phyloP scores from a whole-genome alignment of 2,113 vertebrate species.

The Entomyzon cyanotis region DNA sequence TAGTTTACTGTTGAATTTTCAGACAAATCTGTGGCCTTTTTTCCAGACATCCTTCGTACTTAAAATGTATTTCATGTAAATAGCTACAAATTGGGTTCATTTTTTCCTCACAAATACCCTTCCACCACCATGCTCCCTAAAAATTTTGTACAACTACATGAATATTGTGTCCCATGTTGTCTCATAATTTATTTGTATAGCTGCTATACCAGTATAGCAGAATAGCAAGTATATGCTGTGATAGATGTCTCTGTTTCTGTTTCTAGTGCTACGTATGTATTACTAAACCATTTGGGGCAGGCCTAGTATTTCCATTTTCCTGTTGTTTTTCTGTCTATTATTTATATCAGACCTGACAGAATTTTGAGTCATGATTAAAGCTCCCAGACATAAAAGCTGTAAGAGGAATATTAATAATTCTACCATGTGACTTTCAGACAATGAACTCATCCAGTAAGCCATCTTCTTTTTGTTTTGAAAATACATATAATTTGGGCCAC shows the following conservation, averaged over 20 bases:
- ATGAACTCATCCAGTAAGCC: neutral
- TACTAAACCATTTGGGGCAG: neutral
- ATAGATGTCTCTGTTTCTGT: neutral
- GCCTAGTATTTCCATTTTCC: neutral
- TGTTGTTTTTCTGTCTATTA: neutral
- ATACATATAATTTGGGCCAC: neutral
- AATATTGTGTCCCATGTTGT: neutral
- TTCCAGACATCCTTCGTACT: neutral
- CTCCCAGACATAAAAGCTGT: neutral
- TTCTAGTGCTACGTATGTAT: neutral
- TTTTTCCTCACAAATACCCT: neutral
- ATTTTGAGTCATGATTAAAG: neutral
- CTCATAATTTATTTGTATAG: neutral
- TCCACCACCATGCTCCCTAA: neutral
- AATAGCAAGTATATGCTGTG: neutral
- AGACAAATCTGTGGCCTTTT: neutral
- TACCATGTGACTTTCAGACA: neutral
- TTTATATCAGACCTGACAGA: neutral
- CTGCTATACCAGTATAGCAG: neutral
- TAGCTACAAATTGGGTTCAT: neutral
- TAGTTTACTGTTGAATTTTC: neutral
- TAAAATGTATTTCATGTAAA: neutral
- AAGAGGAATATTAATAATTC: neutral
- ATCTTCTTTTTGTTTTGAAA: neutral
- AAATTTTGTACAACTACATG: neutral